Evolutionary conservation across 2,113 vertebrate genomes (phyloP), one percentile per base, ranked within the genome.

Genomic region (Indri indri): DNA sequence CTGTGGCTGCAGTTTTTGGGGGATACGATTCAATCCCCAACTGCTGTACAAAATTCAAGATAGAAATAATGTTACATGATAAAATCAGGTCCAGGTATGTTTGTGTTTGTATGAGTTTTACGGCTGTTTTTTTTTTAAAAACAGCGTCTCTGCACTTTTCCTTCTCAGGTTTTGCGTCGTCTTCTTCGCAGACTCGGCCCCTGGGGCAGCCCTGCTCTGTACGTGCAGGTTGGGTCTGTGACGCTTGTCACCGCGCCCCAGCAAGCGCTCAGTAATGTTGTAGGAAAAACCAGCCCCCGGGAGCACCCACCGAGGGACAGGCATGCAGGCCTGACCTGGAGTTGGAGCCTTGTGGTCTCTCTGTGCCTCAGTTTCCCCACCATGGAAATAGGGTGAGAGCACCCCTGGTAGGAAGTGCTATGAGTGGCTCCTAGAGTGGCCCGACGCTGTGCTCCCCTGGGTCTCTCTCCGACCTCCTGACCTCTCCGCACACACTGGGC

Each of bases 241-340:
- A 34, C 1, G 0, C 4, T 1, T 4, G 0, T n/a, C 0, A 0
- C 0, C 0, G 22, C 5, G 3, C 50, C 37, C 23, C 0, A 30
- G 66, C 4, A 20, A 12, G 63, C 16, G 40, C 45, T 47, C 22
- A 1, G 7, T 17, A 6, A 47, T 5, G 34, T 34, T 6, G 8
- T 1, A 13, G 3, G 12, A 8, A 30, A 16, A 42, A 25, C 14
- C 1, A 1, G n/a, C 0, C 4, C 37, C 40, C n/a, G 52, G 63
- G 73, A 83, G 88, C 34, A 40, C 18, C 54, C 54, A 57, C 20
- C n/a, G 4, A 50, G 25, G 32, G n/a, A 32, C 70, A 23, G n/a
- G n/a, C n/a, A n/a, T n/a, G n/a, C n/a, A n/a, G 30, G 14, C 50
- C 71, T 37, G 34, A 70, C 34, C 70, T n/a, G 50, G 8, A 47